A percentile compares a stretch with the other conserved stretches of the same genome.
These are phyloP conservation scores for Chlamydotis undulata DNA, from an alignment of 2,113 vertebrate species.

Conservation along the genomic window DNA sequence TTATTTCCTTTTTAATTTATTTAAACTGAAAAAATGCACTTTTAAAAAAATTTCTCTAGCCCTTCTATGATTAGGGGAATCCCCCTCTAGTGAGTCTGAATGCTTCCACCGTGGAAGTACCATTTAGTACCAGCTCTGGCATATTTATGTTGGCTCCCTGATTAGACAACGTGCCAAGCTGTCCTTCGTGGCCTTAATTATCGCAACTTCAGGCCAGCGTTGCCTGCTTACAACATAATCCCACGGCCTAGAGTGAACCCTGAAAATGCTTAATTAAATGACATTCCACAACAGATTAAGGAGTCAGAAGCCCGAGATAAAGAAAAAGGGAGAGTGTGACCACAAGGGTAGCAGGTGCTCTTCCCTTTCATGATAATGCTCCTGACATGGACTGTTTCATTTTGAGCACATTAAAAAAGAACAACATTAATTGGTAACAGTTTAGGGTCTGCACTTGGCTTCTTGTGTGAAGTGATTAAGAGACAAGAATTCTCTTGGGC, in stretches of 20 bases:
- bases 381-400: neutral
- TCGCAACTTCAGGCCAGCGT: slow-evolving; percentile 35
- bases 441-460: neutral
- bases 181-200: slow-evolving; percentile 67
- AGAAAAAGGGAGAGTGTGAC: slow-evolving; percentile 28
- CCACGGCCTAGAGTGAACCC: slow-evolving; percentile 65
- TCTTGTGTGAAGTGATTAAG: neutral
- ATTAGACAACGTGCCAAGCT: slow-evolving; percentile 61
- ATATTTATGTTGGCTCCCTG: slow-evolving; percentile 58
- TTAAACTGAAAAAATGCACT: neutral
- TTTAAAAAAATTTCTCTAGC: neutral
- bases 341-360: slow-evolving; percentile 31
- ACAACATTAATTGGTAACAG: neutral
- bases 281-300: slow-evolving; percentile 68
- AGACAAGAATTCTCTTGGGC: neutral
- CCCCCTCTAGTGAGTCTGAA: neutral
- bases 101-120: neutral
- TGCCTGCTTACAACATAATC: slow-evolving; percentile 65
- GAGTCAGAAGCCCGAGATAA: slow-evolving; percentile 60
- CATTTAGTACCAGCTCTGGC: slow-evolving; percentile 44
- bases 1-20: neutral
- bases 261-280: slow-evolving; percentile 71
- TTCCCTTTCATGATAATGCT: neutral
- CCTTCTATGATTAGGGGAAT: neutral
- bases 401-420: neutral